Evolutionary conservation across 2,888 invertebrate genomes (phyloP).

Genomic region (Arctia plantaginis): DNA sequence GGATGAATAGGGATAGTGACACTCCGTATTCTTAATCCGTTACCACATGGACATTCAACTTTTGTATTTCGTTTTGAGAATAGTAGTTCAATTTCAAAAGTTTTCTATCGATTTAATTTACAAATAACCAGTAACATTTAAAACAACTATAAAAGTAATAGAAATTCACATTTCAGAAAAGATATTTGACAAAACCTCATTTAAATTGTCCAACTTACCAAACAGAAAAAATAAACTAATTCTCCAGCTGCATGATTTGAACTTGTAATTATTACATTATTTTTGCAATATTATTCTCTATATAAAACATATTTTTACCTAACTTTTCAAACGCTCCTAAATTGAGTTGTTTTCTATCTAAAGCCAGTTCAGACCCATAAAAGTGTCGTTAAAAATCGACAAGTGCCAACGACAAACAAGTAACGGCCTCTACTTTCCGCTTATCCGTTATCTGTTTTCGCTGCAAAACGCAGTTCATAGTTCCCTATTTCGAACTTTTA

Average conservation of each 20-base stretch:
- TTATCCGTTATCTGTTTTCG: conserved; percentile 38
- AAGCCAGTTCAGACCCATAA: conserved; percentile 21
- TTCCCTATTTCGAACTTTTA: conserved; percentile 29
- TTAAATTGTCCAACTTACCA: too few relatives aligned
- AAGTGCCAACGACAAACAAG: conserved; percentile 25
- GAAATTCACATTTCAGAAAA: too few relatives aligned
- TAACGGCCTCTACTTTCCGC: conserved; percentile 27
- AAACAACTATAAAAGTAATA: too few relatives aligned
- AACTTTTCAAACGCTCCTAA: not conserved
- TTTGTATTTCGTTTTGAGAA: too few relatives aligned
- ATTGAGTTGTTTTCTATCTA: conserved; percentile 2
- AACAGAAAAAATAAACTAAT: too few relatives aligned
- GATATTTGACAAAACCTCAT: too few relatives aligned
- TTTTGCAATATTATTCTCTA: not conserved
- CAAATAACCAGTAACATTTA: too few relatives aligned
- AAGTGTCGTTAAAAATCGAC: conserved; percentile 38
- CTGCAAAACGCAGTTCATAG: conserved; percentile 31
- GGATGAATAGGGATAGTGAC: too few relatives aligned
- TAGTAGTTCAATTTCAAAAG: too few relatives aligned
- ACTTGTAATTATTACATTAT: not conserved
- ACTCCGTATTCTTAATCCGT: too few relatives aligned
- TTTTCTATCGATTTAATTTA: too few relatives aligned
- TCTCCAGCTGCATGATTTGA: not conserved
- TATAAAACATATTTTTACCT: not conserved
- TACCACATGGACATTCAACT: too few relatives aligned